Evolutionary conservation across 2,888 invertebrate genomes (phyloP).

Genomic region (Dione vanillae): DNA sequence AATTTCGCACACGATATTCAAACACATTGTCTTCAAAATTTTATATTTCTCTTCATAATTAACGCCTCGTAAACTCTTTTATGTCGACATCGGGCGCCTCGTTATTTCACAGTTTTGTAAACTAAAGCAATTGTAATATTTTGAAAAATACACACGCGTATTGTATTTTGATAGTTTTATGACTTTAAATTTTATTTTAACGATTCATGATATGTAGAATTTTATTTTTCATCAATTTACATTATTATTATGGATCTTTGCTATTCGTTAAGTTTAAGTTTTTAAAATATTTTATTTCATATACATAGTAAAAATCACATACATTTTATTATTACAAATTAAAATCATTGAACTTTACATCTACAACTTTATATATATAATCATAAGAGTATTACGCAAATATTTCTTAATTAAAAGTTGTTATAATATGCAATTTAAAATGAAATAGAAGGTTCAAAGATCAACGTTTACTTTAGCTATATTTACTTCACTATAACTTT

Average conservation of each 20-base stretch:
- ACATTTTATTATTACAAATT: background rate
- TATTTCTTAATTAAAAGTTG: background rate
- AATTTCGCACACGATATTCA: constrained; percentile 5
- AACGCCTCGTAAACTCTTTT: constrained; percentile 26
- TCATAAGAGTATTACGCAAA: background rate
- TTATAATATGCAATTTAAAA: constrained; percentile 8
- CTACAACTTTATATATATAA: background rate
- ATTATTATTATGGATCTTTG: background rate
- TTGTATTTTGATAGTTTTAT: constrained; percentile 11
- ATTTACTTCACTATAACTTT: too few species aligned
- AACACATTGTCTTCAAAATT: constrained; percentile 13
- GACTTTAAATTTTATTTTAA: constrained; percentile 1
- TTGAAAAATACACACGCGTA: background rate
- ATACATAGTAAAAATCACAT: background rate
- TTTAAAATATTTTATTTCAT: background rate
- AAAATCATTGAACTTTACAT: background rate
- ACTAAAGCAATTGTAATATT: constrained; percentile 1
- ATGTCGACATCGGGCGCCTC: constrained; percentile 22
- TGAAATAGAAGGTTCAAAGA: background rate
- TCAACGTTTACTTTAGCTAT: background rate
- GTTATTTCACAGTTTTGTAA: constrained; percentile 2
- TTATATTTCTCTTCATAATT: constrained; percentile 20
- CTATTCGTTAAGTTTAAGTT: background rate
- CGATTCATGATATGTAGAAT: background rate
- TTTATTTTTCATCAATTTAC: background rate